Evolutionary conservation across 2,113 vertebrate species (phyloP).

Genomic region (cat (Felis catus)): F.catus_Fca126_mat1.0 CM031415.1:78055501-78056000

Average conservation of each 20-base stretch:
- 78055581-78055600: background rate
- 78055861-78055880: background rate
- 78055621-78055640: background rate
- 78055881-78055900: background rate
- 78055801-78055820: background rate
- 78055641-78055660: background rate
- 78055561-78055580: background rate
- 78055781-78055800: background rate
- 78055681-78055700: background rate
- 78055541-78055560: background rate
- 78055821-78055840: background rate
- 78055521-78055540: background rate
- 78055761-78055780: background rate
- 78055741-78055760: background rate
- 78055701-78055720: background rate
- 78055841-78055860: constrained; percentile 42
- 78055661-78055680: background rate
- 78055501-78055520: background rate
- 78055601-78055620: background rate
- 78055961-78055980: background rate
- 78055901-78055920: background rate
- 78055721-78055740: background rate
- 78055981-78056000: constrained; percentile 45
- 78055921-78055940: background rate
- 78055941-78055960: background rate